phyloP scores from a whole-genome alignment of 2,888 invertebrate genomes.

The Tipula helvola region DNA sequence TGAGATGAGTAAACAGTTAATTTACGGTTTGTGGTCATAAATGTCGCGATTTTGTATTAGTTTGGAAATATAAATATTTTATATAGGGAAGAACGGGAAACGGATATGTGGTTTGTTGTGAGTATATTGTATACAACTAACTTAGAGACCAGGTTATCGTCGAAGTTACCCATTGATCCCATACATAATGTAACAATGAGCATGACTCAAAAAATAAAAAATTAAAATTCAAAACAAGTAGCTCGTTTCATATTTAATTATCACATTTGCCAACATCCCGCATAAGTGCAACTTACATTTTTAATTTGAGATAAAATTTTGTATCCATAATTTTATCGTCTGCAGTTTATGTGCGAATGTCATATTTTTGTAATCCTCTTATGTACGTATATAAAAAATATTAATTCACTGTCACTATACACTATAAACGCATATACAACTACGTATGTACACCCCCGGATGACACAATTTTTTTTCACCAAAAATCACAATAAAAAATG shows the following conservation, averaged over 20 bases:
- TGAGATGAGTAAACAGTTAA: background rate
- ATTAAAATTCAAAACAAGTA: too few relatives aligned
- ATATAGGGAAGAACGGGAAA: background rate
- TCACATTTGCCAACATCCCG: background rate
- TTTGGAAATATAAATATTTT: background rate
- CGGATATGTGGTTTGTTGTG: background rate
- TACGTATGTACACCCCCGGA: background rate
- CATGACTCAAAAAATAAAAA: background rate
- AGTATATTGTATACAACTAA: background rate
- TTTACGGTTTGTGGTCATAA: background rate
- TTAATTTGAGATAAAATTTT: background rate
- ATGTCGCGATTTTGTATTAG: background rate
- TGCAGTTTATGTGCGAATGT: background rate
- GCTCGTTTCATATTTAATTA: background rate
- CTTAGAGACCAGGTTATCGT: too few relatives aligned
- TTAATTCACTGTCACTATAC: background rate
- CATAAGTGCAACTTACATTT: background rate
- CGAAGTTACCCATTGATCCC: too few relatives aligned
- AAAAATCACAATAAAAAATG: background rate
- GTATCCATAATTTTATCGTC: background rate
- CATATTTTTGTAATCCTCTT: background rate
- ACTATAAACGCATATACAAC: background rate
- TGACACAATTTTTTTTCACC: background rate
- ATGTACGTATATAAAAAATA: background rate
- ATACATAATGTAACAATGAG: background rate